Evolutionary conservation across 2,888 invertebrate species (phyloP).

Genomic region (Anodontia alba): DNA sequence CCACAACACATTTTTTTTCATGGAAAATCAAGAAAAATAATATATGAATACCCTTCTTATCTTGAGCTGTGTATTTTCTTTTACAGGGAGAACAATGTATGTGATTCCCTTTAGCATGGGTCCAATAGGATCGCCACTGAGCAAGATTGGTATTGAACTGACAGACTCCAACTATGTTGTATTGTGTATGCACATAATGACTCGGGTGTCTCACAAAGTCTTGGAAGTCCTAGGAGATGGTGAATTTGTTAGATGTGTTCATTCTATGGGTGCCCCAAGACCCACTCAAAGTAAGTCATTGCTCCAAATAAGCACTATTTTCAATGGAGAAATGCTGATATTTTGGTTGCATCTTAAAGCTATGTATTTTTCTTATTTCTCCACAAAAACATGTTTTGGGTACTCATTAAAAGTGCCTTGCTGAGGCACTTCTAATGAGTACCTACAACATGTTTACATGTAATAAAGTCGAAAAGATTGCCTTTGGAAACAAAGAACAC

Average conservation of each 20-base stretch:
- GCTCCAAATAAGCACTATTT: background rate
- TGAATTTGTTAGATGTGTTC: conserved; percentile 96
- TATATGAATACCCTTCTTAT: no score
- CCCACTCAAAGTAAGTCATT: conserved; percentile 87
- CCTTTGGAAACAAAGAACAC: no score
- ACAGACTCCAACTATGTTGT: conserved; percentile 99
- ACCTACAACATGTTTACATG: background rate
- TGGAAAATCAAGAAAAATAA: no score
- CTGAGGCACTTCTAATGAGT: background rate
- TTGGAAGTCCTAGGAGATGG: conserved; percentile 84
- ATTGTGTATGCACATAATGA: conserved; percentile 98
- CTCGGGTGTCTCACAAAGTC: conserved; percentile 92
- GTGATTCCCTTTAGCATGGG: conserved; percentile 89
- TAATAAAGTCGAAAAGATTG: no score
- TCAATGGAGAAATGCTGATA: no score
- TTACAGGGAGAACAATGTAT: conserved; percentile 14
- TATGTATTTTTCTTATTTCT: background rate
- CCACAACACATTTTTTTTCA: no score
- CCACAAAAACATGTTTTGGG: background rate
- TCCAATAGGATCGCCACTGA: conserved; percentile 96
- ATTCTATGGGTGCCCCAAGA: conserved; percentile 94
- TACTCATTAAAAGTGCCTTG: background rate
- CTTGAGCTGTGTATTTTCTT: conserved; percentile 97
- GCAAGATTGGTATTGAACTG: conserved; percentile 97
- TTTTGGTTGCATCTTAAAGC: background rate